phyloP scores from a whole-genome alignment of 2,797 vertebrate species.

The Myotis myotis region DNA sequence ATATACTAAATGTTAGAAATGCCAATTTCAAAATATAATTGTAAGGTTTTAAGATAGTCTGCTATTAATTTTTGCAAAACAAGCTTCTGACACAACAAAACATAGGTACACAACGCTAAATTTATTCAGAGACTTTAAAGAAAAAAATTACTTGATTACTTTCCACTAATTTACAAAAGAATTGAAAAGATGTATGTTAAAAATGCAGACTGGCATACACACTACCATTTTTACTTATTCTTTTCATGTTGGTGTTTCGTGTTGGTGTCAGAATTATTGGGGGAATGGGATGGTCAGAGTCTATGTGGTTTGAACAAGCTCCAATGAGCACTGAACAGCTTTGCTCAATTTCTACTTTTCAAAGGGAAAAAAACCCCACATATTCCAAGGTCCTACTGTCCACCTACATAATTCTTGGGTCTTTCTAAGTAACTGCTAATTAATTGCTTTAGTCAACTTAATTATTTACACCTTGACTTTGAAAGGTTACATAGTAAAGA shows the following conservation, averaged over 20 bases:
- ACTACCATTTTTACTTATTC: neutral
- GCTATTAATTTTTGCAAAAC: neutral
- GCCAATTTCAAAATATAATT: constrained; percentile 19
- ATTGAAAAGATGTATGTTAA: neutral
- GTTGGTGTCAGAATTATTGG: neutral
- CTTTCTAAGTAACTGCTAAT: neutral
- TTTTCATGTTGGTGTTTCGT: neutral
- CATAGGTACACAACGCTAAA: neutral
- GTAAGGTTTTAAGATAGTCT: neutral
- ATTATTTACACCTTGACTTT: neutral
- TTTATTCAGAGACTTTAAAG: neutral
- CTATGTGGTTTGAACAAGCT: neutral
- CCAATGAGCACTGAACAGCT: neutral
- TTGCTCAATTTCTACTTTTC: neutral
- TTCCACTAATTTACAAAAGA: neutral
- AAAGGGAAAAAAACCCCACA: neutral
- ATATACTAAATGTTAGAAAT: constrained; percentile 4
- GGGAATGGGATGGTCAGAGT: accelerated
- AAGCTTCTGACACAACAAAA: constrained; percentile 37
- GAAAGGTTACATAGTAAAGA: neutral
- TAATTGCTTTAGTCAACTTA: neutral
- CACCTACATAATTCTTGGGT: neutral
- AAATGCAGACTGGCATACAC: neutral
- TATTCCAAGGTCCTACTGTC: neutral
- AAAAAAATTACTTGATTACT: neutral